Base-by-base conservation (phyloP, 1,140 invertebrate genomes). In the Schlechtendalia chinensis region DNA sequence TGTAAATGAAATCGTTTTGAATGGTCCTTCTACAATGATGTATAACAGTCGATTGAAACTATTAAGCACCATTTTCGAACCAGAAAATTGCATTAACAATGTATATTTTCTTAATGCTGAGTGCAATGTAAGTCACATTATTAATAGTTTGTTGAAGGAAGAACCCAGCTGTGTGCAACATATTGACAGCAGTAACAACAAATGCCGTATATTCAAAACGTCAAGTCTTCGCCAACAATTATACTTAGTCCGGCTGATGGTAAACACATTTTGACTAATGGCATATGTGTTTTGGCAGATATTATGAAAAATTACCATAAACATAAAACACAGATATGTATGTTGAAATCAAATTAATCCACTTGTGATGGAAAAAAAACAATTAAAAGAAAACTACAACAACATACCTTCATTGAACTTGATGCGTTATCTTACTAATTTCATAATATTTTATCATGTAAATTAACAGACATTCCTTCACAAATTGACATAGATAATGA, bases 1-100 rank as follows among this genome's bases (percentile, higher is more conserved):
- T 56, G 19, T 56, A 56, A 56, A 56, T n/a, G 54, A 56, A 56
- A 56, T 56, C n/a, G 54, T 56, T 56, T 56, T 56, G 54, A 17
- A 56, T 56, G 54, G 54, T n/a, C 19, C 54, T 56, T 56, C 54
- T 56, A n/a, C 54, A 56, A n/a, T n/a, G 19, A 56, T 56, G 6
- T 56, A 56, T 56, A 56, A 56, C 54, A 56, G 54, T 58, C 56
- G 22, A 58, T 58, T 58, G 5, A 22, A 24, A 24, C 22, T 58
- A 24, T 12, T 58, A 58, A 16, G 22, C 11, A 58, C 22, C 10
- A 58, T 58, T 24, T 58, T 58, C 24, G 56, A 58, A 58, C 22
- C 56, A 24, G 10, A 58, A 58, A 58, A 58, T 10, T 58, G 56
- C 17, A 24, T 58, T 24, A 58, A 58, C 24, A 58, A 58, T 58